A percentile compares a stretch with the other conserved stretches of the same genome.
These are phyloP conservation scores for Sylvia atricapilla DNA, from an alignment of 2,113 vertebrate species.

Conservation along the genomic window DNA sequence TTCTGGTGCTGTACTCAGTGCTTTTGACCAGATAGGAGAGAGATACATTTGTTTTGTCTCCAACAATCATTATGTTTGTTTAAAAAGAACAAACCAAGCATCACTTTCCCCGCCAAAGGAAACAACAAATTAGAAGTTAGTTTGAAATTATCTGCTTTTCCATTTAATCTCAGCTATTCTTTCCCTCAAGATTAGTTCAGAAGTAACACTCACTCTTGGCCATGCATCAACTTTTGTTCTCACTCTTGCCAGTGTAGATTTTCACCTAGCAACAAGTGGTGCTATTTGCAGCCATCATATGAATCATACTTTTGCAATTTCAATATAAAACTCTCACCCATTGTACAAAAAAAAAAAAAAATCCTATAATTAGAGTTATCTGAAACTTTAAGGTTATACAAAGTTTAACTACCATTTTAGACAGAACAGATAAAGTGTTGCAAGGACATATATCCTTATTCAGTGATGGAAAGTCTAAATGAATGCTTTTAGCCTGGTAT, in stretches of 20 bases:
- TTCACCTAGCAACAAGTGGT: slow-evolving; percentile 7
- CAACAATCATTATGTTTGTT: not conserved
- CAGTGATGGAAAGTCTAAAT: not conserved
- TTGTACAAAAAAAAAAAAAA: not conserved
- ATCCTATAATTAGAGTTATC: not conserved
- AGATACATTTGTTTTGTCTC: not conserved
- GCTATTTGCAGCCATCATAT: not conserved
- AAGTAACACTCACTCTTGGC: not conserved
- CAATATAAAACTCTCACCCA: not conserved
- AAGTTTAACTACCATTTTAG: not conserved
- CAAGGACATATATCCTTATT: not conserved
- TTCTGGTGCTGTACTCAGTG: not conserved
- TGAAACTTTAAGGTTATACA: not conserved
- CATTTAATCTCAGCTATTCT: not conserved
- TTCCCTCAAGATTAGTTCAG: not conserved
- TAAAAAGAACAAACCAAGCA: not conserved
- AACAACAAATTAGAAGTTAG: not conserved
- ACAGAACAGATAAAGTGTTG: not conserved
- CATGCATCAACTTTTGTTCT: not conserved
- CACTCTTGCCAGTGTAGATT: not conserved
- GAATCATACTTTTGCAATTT: not conserved
- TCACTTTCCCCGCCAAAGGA: not conserved
- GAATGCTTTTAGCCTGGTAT: not conserved
- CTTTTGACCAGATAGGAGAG: not conserved
- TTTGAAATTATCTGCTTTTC: not conserved